phyloP scores from a whole-genome alignment of 2,797 vertebrate species.

The Pithecia hirsuta region DNA sequence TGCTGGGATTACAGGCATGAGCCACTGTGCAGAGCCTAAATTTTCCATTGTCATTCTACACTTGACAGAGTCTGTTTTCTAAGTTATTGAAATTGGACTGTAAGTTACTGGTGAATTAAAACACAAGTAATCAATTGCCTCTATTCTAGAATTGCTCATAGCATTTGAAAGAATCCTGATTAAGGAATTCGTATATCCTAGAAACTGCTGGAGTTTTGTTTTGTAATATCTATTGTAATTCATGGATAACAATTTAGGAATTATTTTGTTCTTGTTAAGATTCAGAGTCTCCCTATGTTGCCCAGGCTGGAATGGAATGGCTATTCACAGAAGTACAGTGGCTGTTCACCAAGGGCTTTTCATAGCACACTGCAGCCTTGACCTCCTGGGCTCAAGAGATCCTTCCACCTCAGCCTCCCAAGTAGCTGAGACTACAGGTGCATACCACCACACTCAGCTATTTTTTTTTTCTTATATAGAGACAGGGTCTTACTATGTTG shows the following conservation, averaged over 20 bases:
- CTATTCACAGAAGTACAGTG: no score
- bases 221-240: slow-evolving; percentile 14
- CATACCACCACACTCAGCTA: not conserved
- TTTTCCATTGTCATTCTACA: slow-evolving; percentile 9
- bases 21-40: not conserved
- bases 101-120: slow-evolving; percentile 32
- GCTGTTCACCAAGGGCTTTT: not conserved
- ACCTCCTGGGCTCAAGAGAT: not conserved
- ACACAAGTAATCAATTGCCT: not conserved
- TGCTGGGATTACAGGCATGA: not conserved
- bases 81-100: not conserved
- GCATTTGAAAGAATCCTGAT: not conserved
- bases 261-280: not conserved
- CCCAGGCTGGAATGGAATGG: not conserved
- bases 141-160: not conserved
- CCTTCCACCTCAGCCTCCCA: not conserved
- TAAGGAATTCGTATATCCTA: not conserved
- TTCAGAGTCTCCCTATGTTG: not conserved
- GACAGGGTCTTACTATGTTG: not conserved
- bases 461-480: not conserved
- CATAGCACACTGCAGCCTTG: not conserved
- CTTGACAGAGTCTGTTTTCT: not conserved
- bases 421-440: not conserved
- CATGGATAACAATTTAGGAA: not conserved
- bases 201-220: slow-evolving; percentile 21